Percentiles rank a stretch among this genome's conserved stretches.
These are phyloP conservation scores for Paramacrobiotus metropolitanus DNA, from an alignment of 1,140 invertebrate genomes.

Conservation along the genomic window DNA sequence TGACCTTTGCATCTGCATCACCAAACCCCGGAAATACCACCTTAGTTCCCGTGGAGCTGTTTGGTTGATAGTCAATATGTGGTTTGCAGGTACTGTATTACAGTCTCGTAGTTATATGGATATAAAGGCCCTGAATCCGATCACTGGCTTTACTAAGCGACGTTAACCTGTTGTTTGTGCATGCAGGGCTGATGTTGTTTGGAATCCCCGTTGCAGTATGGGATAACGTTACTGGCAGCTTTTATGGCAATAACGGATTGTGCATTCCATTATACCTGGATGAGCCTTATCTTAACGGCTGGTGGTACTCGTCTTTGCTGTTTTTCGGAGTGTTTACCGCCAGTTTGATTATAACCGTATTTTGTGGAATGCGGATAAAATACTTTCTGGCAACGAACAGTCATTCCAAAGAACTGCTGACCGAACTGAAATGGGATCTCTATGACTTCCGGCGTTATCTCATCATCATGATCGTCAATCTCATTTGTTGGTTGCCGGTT, in stretches of 20 bases:
- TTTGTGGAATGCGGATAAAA: slow-evolving; percentile 36
- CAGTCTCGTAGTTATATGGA: no score
- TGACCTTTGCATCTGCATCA: background rate
- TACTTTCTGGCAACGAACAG: slow-evolving; percentile 35
- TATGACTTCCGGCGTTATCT: slow-evolving; percentile 43
- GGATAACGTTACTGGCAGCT: slow-evolving; percentile 16
- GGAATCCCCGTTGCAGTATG: background rate
- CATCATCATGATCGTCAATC: slow-evolving; percentile 45
- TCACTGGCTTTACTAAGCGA: no score
- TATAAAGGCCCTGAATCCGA: no score
- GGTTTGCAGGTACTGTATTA: background rate
- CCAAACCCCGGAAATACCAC: background rate
- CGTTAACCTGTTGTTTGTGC: no score
- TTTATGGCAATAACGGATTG: slow-evolving; percentile 43
- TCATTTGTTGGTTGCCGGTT: slow-evolving; percentile 48
- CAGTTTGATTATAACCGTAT: background rate
- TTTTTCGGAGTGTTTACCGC: slow-evolving; percentile 33
- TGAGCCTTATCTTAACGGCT: slow-evolving; percentile 28
- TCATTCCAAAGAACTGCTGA: slow-evolving; percentile 24
- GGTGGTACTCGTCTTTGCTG: slow-evolving; percentile 28
- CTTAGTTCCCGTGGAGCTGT: background rate
- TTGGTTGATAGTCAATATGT: background rate
- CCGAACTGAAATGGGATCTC: slow-evolving; percentile 18
- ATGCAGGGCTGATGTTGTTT: background rate
- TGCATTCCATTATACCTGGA: slow-evolving; percentile 48